A percentile compares a stretch with the other conserved stretches of the same genome.
Conservation (phyloP, 2,797 vertebrate genomes). For the Craterocephalus amniculus region DNA sequence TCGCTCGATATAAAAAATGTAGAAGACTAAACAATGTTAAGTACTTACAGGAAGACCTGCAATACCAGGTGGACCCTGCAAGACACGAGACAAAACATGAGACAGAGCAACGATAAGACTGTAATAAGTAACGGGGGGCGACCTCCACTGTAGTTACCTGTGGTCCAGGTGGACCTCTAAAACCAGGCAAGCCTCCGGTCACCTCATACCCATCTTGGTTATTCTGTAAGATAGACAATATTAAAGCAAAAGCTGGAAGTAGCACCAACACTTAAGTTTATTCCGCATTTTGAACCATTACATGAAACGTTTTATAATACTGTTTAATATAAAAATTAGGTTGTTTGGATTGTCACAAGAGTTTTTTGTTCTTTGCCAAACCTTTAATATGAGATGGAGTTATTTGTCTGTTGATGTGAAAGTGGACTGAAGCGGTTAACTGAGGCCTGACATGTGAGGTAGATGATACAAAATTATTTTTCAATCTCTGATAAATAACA, state of each 20-base stretch:
- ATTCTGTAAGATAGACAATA: conserved; percentile 58
- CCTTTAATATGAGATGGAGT: too few relatives aligned
- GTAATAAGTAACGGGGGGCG: neutral
- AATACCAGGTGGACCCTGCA: conserved; percentile 84
- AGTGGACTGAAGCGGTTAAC: too few relatives aligned
- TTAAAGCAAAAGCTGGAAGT: neutral
- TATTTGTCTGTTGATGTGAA: too few relatives aligned
- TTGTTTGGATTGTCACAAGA: too few relatives aligned
- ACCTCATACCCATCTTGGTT: conserved; percentile 79
- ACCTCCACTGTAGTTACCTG: conserved; percentile 78
- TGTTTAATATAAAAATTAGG: too few relatives aligned
- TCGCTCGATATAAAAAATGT: neutral
- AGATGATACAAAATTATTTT: too few relatives aligned
- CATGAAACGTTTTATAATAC: too few relatives aligned
- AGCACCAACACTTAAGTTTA: neutral
- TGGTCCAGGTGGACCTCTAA: conserved; percentile 76
- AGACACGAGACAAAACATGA: conserved; percentile 27
- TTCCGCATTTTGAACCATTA: neutral
- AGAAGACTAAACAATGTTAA: neutral
- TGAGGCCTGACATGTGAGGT: too few relatives aligned
- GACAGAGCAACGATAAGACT: neutral
- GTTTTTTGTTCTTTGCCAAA: too few relatives aligned
- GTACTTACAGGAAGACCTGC: conserved; percentile 81
- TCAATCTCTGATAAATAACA: too few relatives aligned
- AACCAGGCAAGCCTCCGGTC: conserved; percentile 53